A percentile compares a stretch with the other conserved stretches of the same genome.
phyloP scores from a whole-genome alignment of 2,888 invertebrate species.

The Nowickia ferox region DNA sequence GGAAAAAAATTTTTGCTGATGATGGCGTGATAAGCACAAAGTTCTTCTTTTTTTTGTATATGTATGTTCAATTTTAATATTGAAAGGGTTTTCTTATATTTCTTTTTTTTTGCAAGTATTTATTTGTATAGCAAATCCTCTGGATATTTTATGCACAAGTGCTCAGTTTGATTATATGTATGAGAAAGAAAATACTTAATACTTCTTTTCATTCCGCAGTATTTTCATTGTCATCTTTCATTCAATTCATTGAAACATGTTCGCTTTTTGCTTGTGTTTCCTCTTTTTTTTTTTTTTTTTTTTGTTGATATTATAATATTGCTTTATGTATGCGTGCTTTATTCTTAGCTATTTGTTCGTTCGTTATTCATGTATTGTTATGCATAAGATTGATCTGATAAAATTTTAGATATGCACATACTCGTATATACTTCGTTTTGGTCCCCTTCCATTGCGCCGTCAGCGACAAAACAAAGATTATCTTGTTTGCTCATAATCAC shows the following conservation, averaged over 20 bases:
- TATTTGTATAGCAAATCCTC: constrained; percentile 56
- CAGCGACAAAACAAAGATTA: constrained; percentile 62
- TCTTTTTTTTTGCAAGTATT: constrained; percentile 45
- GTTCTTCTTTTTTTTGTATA: constrained; percentile 13
- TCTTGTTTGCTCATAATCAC: constrained; percentile 69
- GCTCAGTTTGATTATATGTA: constrained; percentile 48
- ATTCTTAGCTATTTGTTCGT: constrained; percentile 4
- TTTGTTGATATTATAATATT: constrained; percentile 1
- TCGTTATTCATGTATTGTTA: constrained; percentile 51
- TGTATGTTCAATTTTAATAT: constrained; percentile 36
- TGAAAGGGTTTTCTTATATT: constrained; percentile 62
- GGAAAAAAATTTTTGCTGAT: not conserved
- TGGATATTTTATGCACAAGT: constrained; percentile 58
- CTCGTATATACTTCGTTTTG: constrained; percentile 27
- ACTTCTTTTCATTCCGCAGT: constrained; percentile 34
- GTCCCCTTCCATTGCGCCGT: not conserved
- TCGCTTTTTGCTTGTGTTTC: constrained; percentile 1
- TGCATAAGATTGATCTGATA: constrained; percentile 66
- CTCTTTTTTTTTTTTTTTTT: not conserved
- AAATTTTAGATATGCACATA: constrained; percentile 48
- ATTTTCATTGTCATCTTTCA: constrained; percentile 42
- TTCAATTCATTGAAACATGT: constrained; percentile 53
- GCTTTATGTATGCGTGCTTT: constrained; percentile 32
- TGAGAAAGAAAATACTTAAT: constrained; percentile 44
- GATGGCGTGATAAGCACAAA: constrained; percentile 45